Evolutionary conservation across 2,888 invertebrate species (phyloP), one percentile per base, ranked within the genome.

Genomic region (Prostheceraeus crozeri): DNA sequence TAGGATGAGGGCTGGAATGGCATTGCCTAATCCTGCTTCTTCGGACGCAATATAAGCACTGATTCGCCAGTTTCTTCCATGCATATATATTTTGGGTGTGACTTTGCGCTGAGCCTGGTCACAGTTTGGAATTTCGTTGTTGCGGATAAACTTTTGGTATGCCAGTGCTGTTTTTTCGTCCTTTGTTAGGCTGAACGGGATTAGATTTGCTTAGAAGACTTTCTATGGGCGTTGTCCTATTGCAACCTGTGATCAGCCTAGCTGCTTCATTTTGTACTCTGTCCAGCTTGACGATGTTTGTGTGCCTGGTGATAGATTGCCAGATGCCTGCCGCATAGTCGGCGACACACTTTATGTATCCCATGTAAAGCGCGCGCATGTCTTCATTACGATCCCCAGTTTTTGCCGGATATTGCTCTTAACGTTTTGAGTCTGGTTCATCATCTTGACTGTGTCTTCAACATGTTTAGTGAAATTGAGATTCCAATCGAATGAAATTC

Each of bases 251-350:
- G 40, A 40, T 40, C 14, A 8, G 16, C 19, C 40, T 40, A 16
- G 40, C 40, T 19, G 40, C 40, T 40, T 40, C 19, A 33, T 40
- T 40, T 40, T 40, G 40, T 40, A 16, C 40, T 40, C 16, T 40
- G 16, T 40, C 40, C 14, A 40, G 40, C 19, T 40, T 40, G 16
- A 16, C 16, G n/a, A 40, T 40, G 4, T 40, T 40, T 40, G n/a
- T 40, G 16, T 40, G 6, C 6, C 40, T 40, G 16, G 23, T 14
- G n/a, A 16, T 40, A 23, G 16, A 16, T 40, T 40, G 33, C 40
- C 40, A 40, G 16, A 16, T 23, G 16, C 16, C 40, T 40, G 6
- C 40, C 19, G 40, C 40, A n/a, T 40, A 40, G 40, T 40, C 40
- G 40, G 23, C 19, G 40, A 40, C 40, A 16, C 16, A 40, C 40